Evolutionary conservation across 1,140 invertebrate genomes (phyloP).

Genomic region (Calephelis nemesis): DNA sequence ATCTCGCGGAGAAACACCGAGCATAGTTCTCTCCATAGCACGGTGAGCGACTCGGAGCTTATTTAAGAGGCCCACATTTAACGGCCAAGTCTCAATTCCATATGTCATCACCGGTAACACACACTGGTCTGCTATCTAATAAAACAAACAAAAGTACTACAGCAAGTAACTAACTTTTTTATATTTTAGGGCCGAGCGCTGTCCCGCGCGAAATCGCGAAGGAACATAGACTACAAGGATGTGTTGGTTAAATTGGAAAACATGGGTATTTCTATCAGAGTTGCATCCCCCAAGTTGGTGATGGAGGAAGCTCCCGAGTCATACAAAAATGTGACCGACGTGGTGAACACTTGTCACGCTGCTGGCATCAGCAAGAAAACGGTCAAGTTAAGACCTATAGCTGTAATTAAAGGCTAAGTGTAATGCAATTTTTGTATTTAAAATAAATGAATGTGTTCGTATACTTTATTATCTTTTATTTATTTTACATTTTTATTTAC

Average conservation of each 20-base stretch:
- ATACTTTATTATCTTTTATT: background rate
- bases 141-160: no score
- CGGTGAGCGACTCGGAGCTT: no score
- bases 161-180: slow-evolving; percentile 8
- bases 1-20: no score
- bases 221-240: slow-evolving; percentile 96
- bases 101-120: no score
- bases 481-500: background rate
- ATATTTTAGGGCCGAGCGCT: slow-evolving; percentile 92
- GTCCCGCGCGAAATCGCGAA: slow-evolving; percentile 97
- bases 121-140: no score
- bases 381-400: slow-evolving; percentile 98
- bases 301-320: slow-evolving; percentile 99
- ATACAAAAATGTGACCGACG: slow-evolving; percentile 99
- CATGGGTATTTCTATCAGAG: slow-evolving; percentile 97
- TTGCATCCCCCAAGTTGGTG: slow-evolving; percentile 99
- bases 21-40: no score
- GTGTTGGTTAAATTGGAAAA: slow-evolving; percentile 92
- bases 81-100: no score
- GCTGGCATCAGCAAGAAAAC: slow-evolving; percentile 99
- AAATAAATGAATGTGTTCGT: slow-evolving; percentile 15
- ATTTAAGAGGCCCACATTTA: no score
- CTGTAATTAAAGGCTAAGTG: slow-evolving; percentile 97
- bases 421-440: slow-evolving; percentile 29
- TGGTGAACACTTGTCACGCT: slow-evolving; percentile 98